Base-by-base conservation (phyloP, 2,113 vertebrate species). In the Perca fluviatilis region DNA sequence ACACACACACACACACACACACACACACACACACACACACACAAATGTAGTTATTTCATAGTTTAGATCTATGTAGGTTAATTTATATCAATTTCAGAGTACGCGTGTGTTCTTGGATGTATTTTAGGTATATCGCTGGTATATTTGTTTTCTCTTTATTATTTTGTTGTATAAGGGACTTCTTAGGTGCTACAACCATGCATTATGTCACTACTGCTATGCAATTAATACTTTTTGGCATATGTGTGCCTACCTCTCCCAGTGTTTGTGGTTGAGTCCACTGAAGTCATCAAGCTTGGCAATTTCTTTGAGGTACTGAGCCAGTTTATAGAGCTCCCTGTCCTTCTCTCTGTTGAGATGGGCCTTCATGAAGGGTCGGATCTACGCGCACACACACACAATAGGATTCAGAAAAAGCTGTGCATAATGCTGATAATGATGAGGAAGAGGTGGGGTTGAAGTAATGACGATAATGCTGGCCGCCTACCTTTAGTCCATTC, bases 281-380 rank as follows among this genome's bases (percentile, higher is more conserved):
- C 96, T 96, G 86, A 99, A 97, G 93, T 99, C 97, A 3, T 99
- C 98, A 88, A 99, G 95, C 90, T 98, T 97, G 88, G 97, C 97
- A 80, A 99, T 99, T 94, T 99, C 98, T 95, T 98, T 98, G 89
- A 99, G 97, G 90, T 99, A 99, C n/a, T 98, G 97, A 77, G 98
- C 97, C 82, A 99, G 96, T 92, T 99, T 99, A 85, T 97, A 95
- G 81, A 99, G 97, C 86, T 99, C 98, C 85, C 96, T 97, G 94
- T 99, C 98, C 94, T 98, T 99, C 94, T 99, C 97, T 71, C 98
- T 96, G 94, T 98, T 99, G 86, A 99, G 93, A 86, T 99, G 98
- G 7, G 98, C 98, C 95, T 99, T 99, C 98, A 99, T 99, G 87
- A 99, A 99, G 56, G 98, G 98, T 54, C 97, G 96, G 92, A 99